Percentiles rank a stretch among this genome's conserved stretches.
phyloP scores from a whole-genome alignment of 2,113 vertebrate species.

The Mixornis gularis region DNA sequence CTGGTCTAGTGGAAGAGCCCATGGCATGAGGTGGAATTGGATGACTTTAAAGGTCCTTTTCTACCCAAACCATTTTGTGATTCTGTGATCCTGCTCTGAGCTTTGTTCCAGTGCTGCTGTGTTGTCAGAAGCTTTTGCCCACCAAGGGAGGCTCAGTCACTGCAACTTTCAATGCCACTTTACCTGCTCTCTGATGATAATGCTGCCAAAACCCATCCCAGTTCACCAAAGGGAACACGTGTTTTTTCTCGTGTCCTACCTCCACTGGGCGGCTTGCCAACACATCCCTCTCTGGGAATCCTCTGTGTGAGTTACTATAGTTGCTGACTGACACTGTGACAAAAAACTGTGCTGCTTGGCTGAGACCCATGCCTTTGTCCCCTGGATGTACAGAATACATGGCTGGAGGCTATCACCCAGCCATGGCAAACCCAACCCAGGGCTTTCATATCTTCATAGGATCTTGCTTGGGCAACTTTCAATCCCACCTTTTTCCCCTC shows the following conservation, averaged over 20 bases:
- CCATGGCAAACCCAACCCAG: not conserved
- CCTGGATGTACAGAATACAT: not conserved
- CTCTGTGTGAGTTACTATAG: slow-evolving; percentile 36
- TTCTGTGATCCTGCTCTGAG: not conserved
- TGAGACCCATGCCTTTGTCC: not conserved
- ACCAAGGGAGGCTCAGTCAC: not conserved
- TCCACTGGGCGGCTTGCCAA: slow-evolving; percentile 16
- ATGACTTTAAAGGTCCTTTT: not conserved
- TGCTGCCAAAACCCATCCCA: not conserved
- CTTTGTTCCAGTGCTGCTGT: not conserved
- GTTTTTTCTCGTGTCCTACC: slow-evolving; percentile 2
- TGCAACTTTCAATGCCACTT: not conserved
- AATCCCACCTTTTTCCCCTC: no score
- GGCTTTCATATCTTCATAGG: not conserved
- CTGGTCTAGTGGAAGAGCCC: not conserved
- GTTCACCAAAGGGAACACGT: not conserved
- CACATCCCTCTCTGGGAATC: slow-evolving; percentile 6
- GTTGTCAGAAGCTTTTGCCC: not conserved
- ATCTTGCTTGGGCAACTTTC: not conserved
- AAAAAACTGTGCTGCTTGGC: not conserved
- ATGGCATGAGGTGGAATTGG: not conserved
- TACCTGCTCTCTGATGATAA: not conserved
- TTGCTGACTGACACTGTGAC: slow-evolving; percentile 21
- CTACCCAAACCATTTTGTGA: not conserved
- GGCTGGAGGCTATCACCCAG: not conserved